A percentile compares a stretch with the other conserved stretches of the same genome.
These are phyloP conservation scores for Florisuga fusca DNA, from an alignment of 2,797 vertebrate genomes.

Conservation along the genomic window DNA sequence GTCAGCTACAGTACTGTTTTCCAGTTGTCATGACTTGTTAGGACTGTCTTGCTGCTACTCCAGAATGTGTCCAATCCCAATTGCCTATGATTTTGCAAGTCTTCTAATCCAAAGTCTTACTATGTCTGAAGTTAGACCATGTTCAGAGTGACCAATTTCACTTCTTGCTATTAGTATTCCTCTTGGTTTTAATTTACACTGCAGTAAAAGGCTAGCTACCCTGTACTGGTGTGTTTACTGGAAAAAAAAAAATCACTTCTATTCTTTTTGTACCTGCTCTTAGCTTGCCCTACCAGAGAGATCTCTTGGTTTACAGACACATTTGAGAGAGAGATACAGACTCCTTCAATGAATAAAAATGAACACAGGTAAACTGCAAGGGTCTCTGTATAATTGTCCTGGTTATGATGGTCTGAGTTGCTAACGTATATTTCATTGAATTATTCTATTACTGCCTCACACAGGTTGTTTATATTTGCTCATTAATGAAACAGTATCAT, in stretches of 20 bases:
- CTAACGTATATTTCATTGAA: background rate
- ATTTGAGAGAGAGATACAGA: background rate
- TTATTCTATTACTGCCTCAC: conserved; percentile 70
- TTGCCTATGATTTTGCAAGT: background rate
- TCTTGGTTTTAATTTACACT: background rate
- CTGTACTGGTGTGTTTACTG: background rate
- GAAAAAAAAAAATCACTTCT: background rate
- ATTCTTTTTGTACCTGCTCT: background rate
- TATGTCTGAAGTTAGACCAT: background rate
- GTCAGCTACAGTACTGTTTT: background rate
- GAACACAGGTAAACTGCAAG: background rate
- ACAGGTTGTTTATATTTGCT: conserved; percentile 77
- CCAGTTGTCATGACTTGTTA: background rate
- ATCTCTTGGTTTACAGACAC: background rate
- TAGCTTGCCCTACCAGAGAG: background rate
- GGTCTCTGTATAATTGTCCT: background rate
- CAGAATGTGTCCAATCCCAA: background rate
- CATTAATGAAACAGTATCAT: conserved; percentile 79
- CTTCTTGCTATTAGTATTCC: background rate
- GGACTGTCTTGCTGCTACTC: background rate
- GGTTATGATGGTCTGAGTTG: conserved; percentile 4
- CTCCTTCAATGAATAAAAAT: background rate
- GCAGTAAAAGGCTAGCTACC: background rate
- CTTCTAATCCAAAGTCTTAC: background rate
- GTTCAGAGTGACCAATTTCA: background rate